Evolutionary conservation across 2,113 vertebrate genomes (phyloP).

Genomic region (Trinectes maculatus): DNA sequence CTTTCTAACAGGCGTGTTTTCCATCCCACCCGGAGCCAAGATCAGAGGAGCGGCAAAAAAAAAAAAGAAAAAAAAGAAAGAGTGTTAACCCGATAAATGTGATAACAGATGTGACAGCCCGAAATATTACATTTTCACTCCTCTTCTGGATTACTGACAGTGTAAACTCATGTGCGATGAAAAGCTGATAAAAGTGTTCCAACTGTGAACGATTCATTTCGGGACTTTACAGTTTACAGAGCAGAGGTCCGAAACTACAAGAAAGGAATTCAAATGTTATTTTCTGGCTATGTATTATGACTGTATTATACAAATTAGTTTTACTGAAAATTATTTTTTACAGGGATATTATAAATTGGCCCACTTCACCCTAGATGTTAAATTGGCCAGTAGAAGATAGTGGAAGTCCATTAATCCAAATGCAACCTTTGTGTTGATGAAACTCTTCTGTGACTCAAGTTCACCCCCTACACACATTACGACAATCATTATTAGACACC

Average conservation of each 20-base stretch:
- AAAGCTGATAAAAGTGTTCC: conserved; percentile 27
- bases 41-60: conserved; percentile 57
- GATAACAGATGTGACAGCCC: conserved; percentile 33
- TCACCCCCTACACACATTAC: neutral
- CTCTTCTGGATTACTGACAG: conserved; percentile 40
- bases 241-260: neutral
- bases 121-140: conserved; percentile 33
- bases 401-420: too few species aligned
- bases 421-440: too few species aligned
- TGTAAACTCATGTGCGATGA: conserved; percentile 28
- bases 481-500: neutral
- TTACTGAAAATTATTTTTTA: too few species aligned
- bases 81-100: conserved; percentile 32
- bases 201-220: conserved; percentile 21
- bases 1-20: conserved; percentile 60
- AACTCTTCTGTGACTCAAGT: too few species aligned
- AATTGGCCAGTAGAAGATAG: too few species aligned
- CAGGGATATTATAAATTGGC: too few species aligned
- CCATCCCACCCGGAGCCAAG: conserved; percentile 59
- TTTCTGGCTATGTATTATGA: too few species aligned
- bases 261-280: neutral
- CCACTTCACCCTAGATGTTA: too few species aligned
- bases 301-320: too few species aligned
- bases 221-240: neutral
- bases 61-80: conserved; percentile 53